These are phyloP conservation scores for Hemicentrotus pulcherrimus DNA, from an alignment of 35 echinoderm and acorn worm species.

Conservation along the genomic window DNA sequence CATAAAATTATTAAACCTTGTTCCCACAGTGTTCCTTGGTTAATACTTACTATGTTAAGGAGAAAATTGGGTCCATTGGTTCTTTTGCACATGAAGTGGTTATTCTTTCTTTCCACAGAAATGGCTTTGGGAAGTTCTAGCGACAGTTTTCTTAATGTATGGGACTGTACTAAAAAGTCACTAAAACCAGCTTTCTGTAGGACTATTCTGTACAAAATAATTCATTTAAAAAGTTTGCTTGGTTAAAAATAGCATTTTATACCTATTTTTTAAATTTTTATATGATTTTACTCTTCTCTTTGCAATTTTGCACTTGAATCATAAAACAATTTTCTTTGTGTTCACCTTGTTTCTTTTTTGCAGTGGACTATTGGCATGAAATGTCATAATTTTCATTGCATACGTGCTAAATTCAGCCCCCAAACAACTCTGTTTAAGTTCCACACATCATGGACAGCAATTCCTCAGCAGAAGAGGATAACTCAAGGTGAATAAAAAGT, in stretches of 20 bases:
- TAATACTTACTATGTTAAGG: not conserved
- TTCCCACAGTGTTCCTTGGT: not conserved
- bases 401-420: not conserved
- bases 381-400: not conserved
- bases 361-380: not conserved
- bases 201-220: not conserved
- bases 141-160: slow-evolving; percentile 25
- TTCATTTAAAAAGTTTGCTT: not conserved
- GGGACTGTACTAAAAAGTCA: slow-evolving; percentile 25
- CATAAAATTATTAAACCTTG: not conserved
- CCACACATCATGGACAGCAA: slow-evolving; percentile 31
- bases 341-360: slow-evolving; percentile 7
- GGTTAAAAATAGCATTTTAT: not conserved
- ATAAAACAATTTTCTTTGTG: slow-evolving; percentile 7
- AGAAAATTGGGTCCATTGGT: not conserved
- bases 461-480: slow-evolving; percentile 67
- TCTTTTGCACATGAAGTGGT: not conserved
- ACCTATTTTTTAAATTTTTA: not conserved
- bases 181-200: not conserved
- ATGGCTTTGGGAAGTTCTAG: not conserved
- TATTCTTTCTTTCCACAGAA: not conserved
- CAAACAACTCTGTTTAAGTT: not conserved
- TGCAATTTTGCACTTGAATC: not conserved
- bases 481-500: slow-evolving; percentile 54
- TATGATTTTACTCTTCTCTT: not conserved